These are phyloP conservation scores for Ischnus inquisitorius DNA, from an alignment of 2,888 invertebrate genomes.

Conservation along the genomic window DNA sequence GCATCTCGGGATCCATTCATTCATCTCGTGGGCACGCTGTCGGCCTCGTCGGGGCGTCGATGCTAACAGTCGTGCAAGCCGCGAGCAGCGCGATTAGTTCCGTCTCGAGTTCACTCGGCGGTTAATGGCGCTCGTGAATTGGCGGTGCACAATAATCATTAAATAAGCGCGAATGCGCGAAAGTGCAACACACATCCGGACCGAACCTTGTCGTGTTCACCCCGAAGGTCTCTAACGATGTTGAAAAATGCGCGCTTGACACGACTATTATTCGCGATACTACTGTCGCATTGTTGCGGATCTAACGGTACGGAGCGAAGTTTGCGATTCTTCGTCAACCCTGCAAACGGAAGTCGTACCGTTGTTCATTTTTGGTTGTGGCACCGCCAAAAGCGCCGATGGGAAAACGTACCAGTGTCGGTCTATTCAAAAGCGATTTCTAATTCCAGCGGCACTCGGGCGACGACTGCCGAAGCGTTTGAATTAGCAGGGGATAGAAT, in stretches of 20 bases:
- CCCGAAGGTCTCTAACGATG: background rate
- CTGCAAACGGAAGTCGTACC: slow-evolving; percentile 47
- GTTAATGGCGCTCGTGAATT: slow-evolving; percentile 15
- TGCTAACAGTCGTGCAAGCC: slow-evolving; percentile 6
- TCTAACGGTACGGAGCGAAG: slow-evolving; percentile 8
- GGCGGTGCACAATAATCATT: slow-evolving; percentile 13
- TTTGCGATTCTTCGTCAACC: slow-evolving; percentile 25
- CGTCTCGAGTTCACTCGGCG: slow-evolving; percentile 30
- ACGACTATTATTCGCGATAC: no score
- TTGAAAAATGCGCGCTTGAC: background rate
- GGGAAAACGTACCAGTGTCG: slow-evolving; percentile 24
- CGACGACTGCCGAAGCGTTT: slow-evolving; percentile 36
- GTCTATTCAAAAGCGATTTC: slow-evolving; percentile 46
- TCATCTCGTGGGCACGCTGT: slow-evolving; percentile 31
- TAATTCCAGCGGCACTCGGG: slow-evolving; percentile 63
- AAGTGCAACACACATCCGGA: background rate
- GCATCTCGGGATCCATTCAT: slow-evolving; percentile 69
- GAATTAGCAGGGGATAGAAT: slow-evolving; percentile 61
- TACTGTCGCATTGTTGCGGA: background rate
- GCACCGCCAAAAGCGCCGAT: slow-evolving; percentile 50
- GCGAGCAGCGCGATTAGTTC: slow-evolving; percentile 60
- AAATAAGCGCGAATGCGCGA: slow-evolving; percentile 19
- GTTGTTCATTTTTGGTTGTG: slow-evolving; percentile 23
- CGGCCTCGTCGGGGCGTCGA: slow-evolving; percentile 54
- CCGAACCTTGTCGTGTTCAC: background rate